A percentile compares a stretch with the other conserved stretches of the same genome.
Evolutionary conservation across 2,797 vertebrate genomes (phyloP).

Genomic region (Amphiprion clarkii): DNA sequence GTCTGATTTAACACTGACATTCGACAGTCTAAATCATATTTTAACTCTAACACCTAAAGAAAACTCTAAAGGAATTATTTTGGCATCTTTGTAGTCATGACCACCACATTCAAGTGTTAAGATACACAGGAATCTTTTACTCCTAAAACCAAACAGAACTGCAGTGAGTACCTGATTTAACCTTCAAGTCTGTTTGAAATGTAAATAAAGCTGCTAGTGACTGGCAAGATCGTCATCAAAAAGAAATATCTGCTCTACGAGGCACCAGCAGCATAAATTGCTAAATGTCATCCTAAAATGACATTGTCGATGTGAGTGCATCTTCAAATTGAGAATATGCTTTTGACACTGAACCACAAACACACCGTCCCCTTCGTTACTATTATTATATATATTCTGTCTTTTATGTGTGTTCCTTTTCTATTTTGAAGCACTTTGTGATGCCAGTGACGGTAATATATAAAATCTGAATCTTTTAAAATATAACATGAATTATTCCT

Average conservation of each 20-base stretch:
- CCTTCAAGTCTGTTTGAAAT: not conserved
- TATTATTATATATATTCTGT: not conserved
- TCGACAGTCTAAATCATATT: not conserved
- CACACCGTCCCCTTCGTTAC: not conserved
- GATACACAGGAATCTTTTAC: not conserved
- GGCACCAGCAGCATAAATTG: not conserved
- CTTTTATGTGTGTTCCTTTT: not conserved
- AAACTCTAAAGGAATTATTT: not conserved
- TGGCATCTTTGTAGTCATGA: not conserved
- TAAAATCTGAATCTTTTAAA: too few relatives aligned
- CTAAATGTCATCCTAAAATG: not conserved
- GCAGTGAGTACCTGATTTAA: not conserved
- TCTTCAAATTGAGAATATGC: not conserved
- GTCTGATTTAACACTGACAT: not conserved
- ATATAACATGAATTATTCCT: not conserved
- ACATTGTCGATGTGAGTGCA: not conserved
- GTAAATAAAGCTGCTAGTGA: not conserved
- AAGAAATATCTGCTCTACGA: not conserved
- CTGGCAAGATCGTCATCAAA: not conserved
- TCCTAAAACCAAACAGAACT: not conserved
- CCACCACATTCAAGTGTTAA: not conserved
- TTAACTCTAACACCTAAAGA: not conserved
- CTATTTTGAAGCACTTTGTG: conserved; percentile 1
- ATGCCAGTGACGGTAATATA: not conserved
- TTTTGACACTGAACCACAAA: not conserved